Evolutionary conservation across 2,797 vertebrate species (phyloP), one percentile per base, ranked within the genome.

Genomic region (Eremophila alpestris): DNA sequence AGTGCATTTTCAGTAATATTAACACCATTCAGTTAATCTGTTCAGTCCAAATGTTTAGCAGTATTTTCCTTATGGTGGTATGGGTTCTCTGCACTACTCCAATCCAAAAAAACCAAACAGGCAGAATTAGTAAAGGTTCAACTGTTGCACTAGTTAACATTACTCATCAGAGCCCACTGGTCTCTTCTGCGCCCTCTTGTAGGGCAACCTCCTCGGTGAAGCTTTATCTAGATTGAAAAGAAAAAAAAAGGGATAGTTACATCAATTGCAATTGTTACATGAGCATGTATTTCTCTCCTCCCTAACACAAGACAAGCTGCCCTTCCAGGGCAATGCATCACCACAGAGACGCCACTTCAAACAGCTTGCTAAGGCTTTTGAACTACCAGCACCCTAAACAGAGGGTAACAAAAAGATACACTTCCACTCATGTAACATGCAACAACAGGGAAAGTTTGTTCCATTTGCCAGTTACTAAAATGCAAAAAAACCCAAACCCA

Each of bases 81-180:
- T 74, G 96, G 97, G 95, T 97, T 97, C 95, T 97, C 97, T 96
- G 98, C 96, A 96, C 97, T 97, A 96, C 96, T 95, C 92, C 97
- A 96, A 94, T 96, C 95, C 95, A 97, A 96, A 95, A 95, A 93
- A 95, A 56, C 78, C 89, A 69, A 95, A 90, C 96, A 97, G 97
- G 97, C 96, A 95, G 96, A 97, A 97, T 97, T 97, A 97, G 97
- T 93, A 97, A 97, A 97, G 96, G 97, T 95, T 94, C 94, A 96
- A 96, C 43, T 95, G 97, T 82, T 95, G 96, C 73, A 96, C 94
- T 96, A 94, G 95, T 93, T 89, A 94, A 96, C 89, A 96, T 97
- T 98, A 99, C 98, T 99, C 99, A 96, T 99, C 99, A 23, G 99
- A 99, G 97, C 99, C 99, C 75, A 98, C 99, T 11, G 99, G 98